A percentile compares a stretch with the other conserved stretches of the same genome.
phyloP scores from a whole-genome alignment of 2,888 invertebrate species.

The Andrena marginata region DNA sequence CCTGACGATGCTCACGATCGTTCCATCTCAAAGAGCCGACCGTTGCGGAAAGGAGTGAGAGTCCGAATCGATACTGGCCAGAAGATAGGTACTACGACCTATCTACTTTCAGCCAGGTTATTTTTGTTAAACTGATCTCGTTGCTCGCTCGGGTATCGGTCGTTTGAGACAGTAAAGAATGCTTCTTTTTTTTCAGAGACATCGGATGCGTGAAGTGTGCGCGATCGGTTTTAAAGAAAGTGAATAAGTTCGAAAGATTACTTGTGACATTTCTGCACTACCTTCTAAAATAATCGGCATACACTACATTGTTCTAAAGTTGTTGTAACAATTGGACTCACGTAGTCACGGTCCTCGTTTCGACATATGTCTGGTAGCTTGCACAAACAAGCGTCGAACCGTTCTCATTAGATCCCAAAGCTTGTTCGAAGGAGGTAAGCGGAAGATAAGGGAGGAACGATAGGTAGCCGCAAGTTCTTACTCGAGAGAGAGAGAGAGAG shows the following conservation, averaged over 20 bases:
- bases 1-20: background rate
- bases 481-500: background rate
- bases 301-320: conserved; percentile 67
- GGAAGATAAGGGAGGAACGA: too few species aligned
- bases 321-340: conserved; percentile 79
- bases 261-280: conserved; percentile 53
- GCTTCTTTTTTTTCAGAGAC: background rate
- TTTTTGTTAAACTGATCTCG: conserved; percentile 2
- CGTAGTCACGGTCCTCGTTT: conserved; percentile 83
- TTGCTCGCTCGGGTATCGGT: background rate
- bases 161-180: background rate
- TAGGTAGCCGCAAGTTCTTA: too few species aligned
- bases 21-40: background rate
- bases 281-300: conserved; percentile 62
- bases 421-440: background rate
- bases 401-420: conserved; percentile 36
- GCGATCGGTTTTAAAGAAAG: too few species aligned
- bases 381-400: conserved; percentile 78
- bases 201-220: conserved; percentile 1
- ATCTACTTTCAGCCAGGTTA: background rate
- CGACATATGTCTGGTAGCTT: conserved; percentile 83
- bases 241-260: conserved; percentile 1
- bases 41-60: background rate
- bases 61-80: background rate
- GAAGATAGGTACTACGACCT: background rate